Evolutionary conservation across 2,113 vertebrate species (phyloP), one percentile per base, ranked within the genome.

Genomic region (Tamias sibiricus): DNA sequence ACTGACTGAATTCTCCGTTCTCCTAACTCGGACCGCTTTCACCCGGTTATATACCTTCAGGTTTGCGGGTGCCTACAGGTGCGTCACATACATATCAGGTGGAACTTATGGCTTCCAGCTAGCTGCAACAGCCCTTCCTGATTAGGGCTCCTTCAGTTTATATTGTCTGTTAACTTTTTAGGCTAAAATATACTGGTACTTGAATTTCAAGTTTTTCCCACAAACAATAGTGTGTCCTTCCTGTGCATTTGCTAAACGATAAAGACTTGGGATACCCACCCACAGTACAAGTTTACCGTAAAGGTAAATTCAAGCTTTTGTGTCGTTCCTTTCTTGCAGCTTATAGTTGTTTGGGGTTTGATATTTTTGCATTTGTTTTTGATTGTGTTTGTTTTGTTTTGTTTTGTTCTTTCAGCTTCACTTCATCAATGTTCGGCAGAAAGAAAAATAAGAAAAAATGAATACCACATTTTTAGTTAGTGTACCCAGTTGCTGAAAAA

Each of bases 391-490:
- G 30, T 83, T 82, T 82, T 90, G 16, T 77, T 92, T 72, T 95
- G 11, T 87, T 82, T 90, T 96, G 35, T 80, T 88, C 26, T 68
- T 95, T 94, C 80, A 93, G 77, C 42, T 96, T 96, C 40, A 88
- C 22, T 20, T 72, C 68, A 75, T 93, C 52, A 35, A 30, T 81
- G 71, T 94, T 91, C 87, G 87, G 71, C 75, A 95, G 62, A 30
- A 52, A 84, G 52, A 13, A 87, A 96, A 54, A 37, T 8, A 68
- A 35, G 5, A 52, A 77, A 87, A 85, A 87, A 97, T 96, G 62
- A 95, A 95, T 57, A 92, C 52, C 76, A 97, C 52, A 89, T 96
- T 96, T 97, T 95, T 79, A 94, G 49, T 89, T 87, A 68, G 22
- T 72, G 57, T 30, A 82, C 81, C 14, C 84, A 82, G n/a, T 85